Conservation (phyloP, 2,888 invertebrate genomes). For the Dilophus febrilis region DNA sequence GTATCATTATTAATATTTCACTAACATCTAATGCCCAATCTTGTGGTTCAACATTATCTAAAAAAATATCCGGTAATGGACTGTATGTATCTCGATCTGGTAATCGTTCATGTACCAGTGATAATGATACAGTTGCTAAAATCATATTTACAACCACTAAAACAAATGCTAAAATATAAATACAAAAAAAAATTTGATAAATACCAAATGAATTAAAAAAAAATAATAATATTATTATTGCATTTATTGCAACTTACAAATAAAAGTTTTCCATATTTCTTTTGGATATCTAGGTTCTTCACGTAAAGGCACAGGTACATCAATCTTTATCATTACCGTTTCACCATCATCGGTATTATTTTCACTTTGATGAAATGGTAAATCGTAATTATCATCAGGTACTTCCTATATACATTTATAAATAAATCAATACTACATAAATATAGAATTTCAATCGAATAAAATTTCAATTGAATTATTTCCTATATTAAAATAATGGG, state of each 20-base stretch:
- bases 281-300: slow-evolving; percentile 67
- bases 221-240: background rate
- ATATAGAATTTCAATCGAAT: no score
- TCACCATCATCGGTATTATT: slow-evolving; percentile 15
- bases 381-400: slow-evolving; percentile 18
- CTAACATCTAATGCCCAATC: slow-evolving; percentile 72
- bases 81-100: slow-evolving; percentile 55
- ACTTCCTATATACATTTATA: slow-evolving; percentile 17
- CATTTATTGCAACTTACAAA: slow-evolving; percentile 20
- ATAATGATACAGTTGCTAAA: slow-evolving; percentile 52
- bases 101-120: slow-evolving; percentile 72
- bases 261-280: slow-evolving; percentile 66
- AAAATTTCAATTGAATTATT: no score
- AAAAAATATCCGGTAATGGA: slow-evolving; percentile 68
- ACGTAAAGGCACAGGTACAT: slow-evolving; percentile 46
- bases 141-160: slow-evolving; percentile 45
- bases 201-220: no score
- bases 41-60: slow-evolving; percentile 55
- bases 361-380: slow-evolving; percentile 15
- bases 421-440: no score
- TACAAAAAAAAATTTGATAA: slow-evolving; percentile 12
- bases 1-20: slow-evolving; percentile 72
- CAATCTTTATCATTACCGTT: slow-evolving; percentile 39
- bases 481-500: no score
- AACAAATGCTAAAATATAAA: slow-evolving; percentile 39